Base-by-base conservation (phyloP, 1,140 invertebrate species). In the Reticulitermes speratus region DNA sequence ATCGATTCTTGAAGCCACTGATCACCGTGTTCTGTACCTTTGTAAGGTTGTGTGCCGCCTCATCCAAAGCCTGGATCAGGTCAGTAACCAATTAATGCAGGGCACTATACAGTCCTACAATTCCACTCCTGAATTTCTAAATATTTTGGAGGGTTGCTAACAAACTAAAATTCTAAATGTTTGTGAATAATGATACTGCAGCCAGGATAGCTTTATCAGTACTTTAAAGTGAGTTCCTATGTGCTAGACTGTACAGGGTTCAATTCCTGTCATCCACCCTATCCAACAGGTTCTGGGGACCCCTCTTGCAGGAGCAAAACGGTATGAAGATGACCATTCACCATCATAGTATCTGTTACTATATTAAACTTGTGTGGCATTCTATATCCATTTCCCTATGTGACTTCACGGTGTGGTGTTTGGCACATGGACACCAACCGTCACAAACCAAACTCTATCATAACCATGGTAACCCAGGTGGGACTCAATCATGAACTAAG, bases 1-100 rank as follows among this genome's bases (percentile, higher is more conserved):
- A 87, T 86, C 87, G 87, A 52, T 92, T 89, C 88, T 92, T 91
- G 30, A 89, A 88, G 86, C 91, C 90, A n/a, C 90, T 90, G 85
- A 91, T 86, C 14, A 90, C 87, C 86, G 69, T 55, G 59, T 86
- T 86, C 12, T 87, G 86, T 16, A 75, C 86, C 52, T 48, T 52
- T 8, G 82, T 59, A 21, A 87, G 85, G 12, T 59, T 65, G 59
- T 23, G 75, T 21, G 84, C 86, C 11, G 87, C 87, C 30, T 86
- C 86, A 32, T 86, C 86, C 44, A 87, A 14, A 48, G 87, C 85
- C 87, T 87, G 69, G 1, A 55, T 55, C 52, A 55, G 52, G 52
- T 55, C 14, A 55, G 52, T 48, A 65, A 83, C 55, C 11, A 55
- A 16, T 55, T 55, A 19, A 16, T 5, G 52, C 52, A 38, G 30